Evolutionary conservation across 2,888 invertebrate genomes (phyloP).

Genomic region (Clanis bilineata): DNA sequence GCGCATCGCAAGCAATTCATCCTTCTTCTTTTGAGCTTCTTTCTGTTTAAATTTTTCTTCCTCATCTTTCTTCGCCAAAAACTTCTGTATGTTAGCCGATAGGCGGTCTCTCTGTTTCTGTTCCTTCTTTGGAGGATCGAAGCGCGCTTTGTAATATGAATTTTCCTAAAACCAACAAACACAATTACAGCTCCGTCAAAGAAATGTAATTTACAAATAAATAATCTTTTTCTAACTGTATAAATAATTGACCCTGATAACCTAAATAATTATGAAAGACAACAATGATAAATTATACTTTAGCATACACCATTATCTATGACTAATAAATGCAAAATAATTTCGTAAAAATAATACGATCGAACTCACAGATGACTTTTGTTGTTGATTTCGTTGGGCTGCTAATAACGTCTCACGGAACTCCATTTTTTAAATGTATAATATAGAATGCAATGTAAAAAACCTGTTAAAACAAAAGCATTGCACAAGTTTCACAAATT

Average conservation of each 20-base stretch:
- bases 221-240: background rate
- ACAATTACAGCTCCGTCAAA: background rate
- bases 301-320: background rate
- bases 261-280: background rate
- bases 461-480: conserved; percentile 36
- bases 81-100: conserved; percentile 91
- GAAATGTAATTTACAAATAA: background rate
- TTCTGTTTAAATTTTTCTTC: conserved; percentile 86
- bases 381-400: conserved; percentile 79
- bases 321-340: conserved; percentile 29
- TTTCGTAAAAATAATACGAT: conserved; percentile 34
- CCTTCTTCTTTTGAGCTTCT: conserved; percentile 85
- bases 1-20: conserved; percentile 84
- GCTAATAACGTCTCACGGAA: conserved; percentile 75
- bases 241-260: background rate
- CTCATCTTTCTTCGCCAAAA: conserved; percentile 90
- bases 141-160: conserved; percentile 88
- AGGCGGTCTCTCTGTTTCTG: conserved; percentile 85
- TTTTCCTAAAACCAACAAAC: conserved; percentile 57
- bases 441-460: conserved; percentile 24
- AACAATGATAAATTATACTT: background rate
- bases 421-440: conserved; percentile 58
- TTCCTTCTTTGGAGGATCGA: conserved; percentile 91
- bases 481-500: conserved; percentile 55
- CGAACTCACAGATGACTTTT: conserved; percentile 77